phyloP scores from a whole-genome alignment of 2,888 invertebrate species.

The Notodonta ziczac region DNA sequence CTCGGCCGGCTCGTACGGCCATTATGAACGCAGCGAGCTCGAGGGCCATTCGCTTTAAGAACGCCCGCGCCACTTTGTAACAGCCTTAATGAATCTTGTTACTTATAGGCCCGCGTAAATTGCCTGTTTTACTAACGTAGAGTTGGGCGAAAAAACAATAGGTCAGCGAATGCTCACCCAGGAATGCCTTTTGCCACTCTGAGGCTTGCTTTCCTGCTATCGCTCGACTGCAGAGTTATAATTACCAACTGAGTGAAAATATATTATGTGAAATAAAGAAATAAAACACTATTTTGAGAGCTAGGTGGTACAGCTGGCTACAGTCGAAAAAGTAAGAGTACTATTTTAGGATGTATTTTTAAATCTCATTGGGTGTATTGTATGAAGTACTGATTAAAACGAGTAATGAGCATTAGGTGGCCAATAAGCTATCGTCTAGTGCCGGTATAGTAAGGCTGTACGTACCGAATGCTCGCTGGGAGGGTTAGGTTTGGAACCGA shows the following conservation, averaged over 20 bases:
- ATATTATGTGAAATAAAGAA: background rate
- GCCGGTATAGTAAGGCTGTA: too few relatives aligned
- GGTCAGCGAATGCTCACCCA: constrained; percentile 60
- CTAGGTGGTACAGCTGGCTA: background rate
- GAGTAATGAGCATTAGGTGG: too few relatives aligned
- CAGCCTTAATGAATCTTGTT: constrained; percentile 83
- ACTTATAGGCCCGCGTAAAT: constrained; percentile 83
- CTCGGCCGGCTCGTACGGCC: constrained; percentile 76
- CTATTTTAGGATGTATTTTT: too few relatives aligned
- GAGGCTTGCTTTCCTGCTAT: constrained; percentile 39
- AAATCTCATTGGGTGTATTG: too few relatives aligned
- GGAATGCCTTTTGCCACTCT: constrained; percentile 42
- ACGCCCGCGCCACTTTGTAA: constrained; percentile 83
- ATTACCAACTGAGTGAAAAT: constrained; percentile 18
- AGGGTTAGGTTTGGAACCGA: too few relatives aligned
- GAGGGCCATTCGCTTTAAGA: constrained; percentile 84
- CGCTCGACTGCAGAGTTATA: constrained; percentile 26
- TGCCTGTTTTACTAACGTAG: constrained; percentile 77
- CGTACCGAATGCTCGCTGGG: too few relatives aligned
- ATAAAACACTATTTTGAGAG: background rate
- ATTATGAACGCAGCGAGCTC: constrained; percentile 82
- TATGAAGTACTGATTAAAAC: too few relatives aligned
- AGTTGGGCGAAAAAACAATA: constrained; percentile 62
- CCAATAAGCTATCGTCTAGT: too few relatives aligned
- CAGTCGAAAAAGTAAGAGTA: background rate